These are phyloP conservation scores for Drosophila fungiperda DNA, from an alignment of 2,888 invertebrate species.

Conservation along the genomic window DNA sequence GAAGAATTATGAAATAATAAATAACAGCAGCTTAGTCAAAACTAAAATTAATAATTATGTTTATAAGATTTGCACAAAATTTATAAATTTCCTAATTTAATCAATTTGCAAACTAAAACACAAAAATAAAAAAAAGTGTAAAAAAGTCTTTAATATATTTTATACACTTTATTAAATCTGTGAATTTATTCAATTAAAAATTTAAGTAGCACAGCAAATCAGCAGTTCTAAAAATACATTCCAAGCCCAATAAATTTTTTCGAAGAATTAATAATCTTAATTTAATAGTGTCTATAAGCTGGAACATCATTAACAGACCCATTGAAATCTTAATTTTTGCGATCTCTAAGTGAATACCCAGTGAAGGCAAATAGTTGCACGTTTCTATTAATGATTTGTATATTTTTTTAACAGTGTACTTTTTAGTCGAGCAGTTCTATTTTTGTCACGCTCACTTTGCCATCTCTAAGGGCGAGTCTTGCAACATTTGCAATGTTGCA, in stretches of 20 bases:
- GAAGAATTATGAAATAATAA: background rate
- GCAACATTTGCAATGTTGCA: constrained; percentile 58
- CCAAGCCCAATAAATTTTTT: background rate
- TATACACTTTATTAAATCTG: background rate
- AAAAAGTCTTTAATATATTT: background rate
- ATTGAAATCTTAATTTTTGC: background rate
- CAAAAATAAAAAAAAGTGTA: too few relatives aligned
- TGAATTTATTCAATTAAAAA: background rate
- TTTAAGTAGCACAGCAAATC: background rate
- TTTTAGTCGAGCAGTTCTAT: background rate
- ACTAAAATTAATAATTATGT: background rate
- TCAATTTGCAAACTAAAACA: background rate
- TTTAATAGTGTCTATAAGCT: background rate
- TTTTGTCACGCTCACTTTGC: constrained; percentile 24
- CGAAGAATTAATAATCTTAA: constrained; percentile 3
- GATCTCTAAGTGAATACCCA: background rate
- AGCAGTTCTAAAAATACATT: background rate
- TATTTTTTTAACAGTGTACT: background rate
- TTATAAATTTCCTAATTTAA: background rate
- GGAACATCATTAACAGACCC: background rate
- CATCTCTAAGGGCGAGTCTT: constrained; percentile 55
- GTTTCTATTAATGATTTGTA: background rate
- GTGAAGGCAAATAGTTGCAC: background rate
- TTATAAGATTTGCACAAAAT: background rate
- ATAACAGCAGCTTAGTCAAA: background rate